A percentile compares a stretch with the other conserved stretches of the same genome.
Conservation (phyloP, 2,888 invertebrate species). For the Limenitis camilla region DNA sequence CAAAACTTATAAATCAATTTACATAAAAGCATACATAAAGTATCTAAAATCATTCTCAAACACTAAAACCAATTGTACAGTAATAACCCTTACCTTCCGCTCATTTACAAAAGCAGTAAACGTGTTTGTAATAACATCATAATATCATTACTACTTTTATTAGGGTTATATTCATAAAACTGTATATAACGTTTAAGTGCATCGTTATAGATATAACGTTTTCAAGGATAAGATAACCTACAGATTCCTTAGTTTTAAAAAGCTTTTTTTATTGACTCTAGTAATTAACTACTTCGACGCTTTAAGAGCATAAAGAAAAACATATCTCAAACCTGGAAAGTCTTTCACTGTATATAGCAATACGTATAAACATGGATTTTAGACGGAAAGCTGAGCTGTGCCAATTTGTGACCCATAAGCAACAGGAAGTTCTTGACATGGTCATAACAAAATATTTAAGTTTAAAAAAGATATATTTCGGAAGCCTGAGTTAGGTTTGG, state of each 20-base stretch:
- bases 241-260: constrained; percentile 36
- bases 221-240: constrained; percentile 50
- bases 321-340: too few species aligned
- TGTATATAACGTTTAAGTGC: constrained; percentile 39
- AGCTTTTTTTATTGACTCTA: neutral
- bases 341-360: too few species aligned
- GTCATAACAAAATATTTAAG: too few species aligned
- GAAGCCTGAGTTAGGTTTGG: too few species aligned
- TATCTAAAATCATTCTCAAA: constrained; percentile 4
- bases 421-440: too few species aligned
- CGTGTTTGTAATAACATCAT: constrained; percentile 37
- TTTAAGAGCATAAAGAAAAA: too few species aligned
- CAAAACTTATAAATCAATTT: too few species aligned
- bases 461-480: too few species aligned
- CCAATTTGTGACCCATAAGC: too few species aligned
- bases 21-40: neutral
- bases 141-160: constrained; percentile 47
- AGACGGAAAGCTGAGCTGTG: too few species aligned
- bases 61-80: constrained; percentile 19
- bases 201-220: constrained; percentile 39
- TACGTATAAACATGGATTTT: too few species aligned
- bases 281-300: too few species aligned
- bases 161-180: constrained; percentile 39
- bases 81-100: constrained; percentile 16
- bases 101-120: constrained; percentile 24